These are phyloP conservation scores for Ashinkailepas kermadecensis DNA, from an alignment of 2,888 invertebrate genomes.

Conservation along the genomic window DNA sequence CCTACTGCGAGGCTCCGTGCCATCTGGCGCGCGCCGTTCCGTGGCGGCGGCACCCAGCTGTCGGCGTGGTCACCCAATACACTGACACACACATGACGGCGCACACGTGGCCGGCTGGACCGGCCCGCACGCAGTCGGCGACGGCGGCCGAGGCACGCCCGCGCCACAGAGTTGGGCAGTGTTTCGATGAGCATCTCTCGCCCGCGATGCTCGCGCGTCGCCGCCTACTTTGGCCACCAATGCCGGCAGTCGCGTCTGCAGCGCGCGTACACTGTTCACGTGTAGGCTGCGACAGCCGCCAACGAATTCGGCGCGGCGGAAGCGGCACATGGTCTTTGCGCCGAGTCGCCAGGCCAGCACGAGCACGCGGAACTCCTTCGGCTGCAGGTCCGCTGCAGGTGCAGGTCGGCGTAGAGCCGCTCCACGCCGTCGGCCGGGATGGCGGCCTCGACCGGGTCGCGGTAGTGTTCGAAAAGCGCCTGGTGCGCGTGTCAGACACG, in stretches of 20 bases:
- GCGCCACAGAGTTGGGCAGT: too few relatives aligned
- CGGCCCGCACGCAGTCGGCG: too few relatives aligned
- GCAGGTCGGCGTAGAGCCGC: slow-evolving; percentile 78
- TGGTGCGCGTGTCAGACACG: neutral
- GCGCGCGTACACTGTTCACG: slow-evolving; percentile 37
- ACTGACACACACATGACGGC: neutral
- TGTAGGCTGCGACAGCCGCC: slow-evolving; percentile 47
- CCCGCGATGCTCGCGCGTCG: neutral
- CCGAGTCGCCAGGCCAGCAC: slow-evolving; percentile 89
- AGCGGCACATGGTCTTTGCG: slow-evolving; percentile 91
- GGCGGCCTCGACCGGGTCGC: slow-evolving; percentile 72
- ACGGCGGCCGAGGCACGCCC: too few relatives aligned
- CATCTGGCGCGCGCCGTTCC: neutral
- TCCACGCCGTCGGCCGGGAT: slow-evolving; percentile 90
- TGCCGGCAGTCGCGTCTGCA: slow-evolving; percentile 61
- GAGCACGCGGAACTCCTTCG: slow-evolving; percentile 72
- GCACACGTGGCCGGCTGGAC: neutral
- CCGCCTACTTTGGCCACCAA: slow-evolving; percentile 62
- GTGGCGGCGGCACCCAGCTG: neutral
- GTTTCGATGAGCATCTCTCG: too few relatives aligned
- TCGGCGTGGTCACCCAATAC: too few relatives aligned
- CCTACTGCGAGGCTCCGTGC: neutral
- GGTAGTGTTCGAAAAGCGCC: slow-evolving; percentile 71
- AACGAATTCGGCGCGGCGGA: slow-evolving; percentile 79
- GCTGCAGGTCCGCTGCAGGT: slow-evolving; percentile 61